Evolutionary conservation across 2,113 vertebrate species (phyloP).

Genomic region (Phrynosoma platyrhinos): DNA sequence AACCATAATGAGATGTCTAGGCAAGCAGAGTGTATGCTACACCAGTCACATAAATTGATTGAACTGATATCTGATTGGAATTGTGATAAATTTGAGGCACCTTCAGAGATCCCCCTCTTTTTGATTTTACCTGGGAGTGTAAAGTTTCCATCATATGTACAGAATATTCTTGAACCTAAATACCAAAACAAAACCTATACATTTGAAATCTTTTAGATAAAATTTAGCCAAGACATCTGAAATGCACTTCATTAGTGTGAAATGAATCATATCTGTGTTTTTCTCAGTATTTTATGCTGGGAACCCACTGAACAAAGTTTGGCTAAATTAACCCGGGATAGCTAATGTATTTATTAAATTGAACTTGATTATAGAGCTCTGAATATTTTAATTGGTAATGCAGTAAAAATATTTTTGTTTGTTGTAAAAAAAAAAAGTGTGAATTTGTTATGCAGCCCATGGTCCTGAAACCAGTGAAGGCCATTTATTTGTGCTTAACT

Average conservation of each 20-base stretch:
- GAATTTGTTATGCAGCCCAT: constrained; percentile 77
- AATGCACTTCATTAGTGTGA: constrained; percentile 61
- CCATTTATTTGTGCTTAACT: constrained; percentile 72
- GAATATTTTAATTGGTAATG: constrained; percentile 72
- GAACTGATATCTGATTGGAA: constrained; percentile 35
- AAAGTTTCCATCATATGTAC: constrained; percentile 58
- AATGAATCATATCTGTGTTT: constrained; percentile 67
- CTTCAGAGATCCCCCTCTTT: constrained; percentile 52
- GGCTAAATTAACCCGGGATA: constrained; percentile 49
- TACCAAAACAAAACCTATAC: constrained; percentile 71
- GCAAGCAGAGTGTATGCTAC: constrained; percentile 36
- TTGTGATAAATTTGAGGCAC: constrained; percentile 43
- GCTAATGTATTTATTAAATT: constrained; percentile 69
- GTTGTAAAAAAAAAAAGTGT: constrained; percentile 63
- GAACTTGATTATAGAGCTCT: constrained; percentile 72
- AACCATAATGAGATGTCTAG: constrained; percentile 31
- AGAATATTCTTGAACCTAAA: constrained; percentile 49
- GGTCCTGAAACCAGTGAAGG: constrained; percentile 72
- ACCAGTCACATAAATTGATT: constrained; percentile 66
- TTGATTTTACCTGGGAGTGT: constrained; percentile 44
- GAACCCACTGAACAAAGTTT: constrained; percentile 64
- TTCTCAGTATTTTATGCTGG: constrained; percentile 53
- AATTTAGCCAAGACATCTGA: constrained; percentile 56
- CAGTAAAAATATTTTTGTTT: constrained; percentile 74
- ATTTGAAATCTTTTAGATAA: constrained; percentile 70